Conservation (phyloP, 2,797 vertebrate species). For the Gadopsis marmoratus region DNA sequence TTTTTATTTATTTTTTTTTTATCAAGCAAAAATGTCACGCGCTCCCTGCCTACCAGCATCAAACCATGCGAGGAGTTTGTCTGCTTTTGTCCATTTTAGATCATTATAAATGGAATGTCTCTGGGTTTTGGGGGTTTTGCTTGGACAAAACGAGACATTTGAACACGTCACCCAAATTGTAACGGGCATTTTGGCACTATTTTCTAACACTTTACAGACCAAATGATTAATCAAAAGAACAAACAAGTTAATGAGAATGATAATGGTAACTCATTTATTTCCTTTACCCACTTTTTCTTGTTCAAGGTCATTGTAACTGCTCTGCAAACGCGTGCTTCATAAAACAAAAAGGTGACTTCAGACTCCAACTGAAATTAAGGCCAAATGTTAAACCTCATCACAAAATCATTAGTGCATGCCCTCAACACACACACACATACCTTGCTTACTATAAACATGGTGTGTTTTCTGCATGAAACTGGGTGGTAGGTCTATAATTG, state of each 20-base stretch:
- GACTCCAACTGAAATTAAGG: slow-evolving; percentile 8
- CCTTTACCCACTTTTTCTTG: neutral
- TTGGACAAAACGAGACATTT: neutral
- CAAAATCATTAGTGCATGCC: slow-evolving; percentile 36
- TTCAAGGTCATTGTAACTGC: neutral
- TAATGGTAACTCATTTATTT: neutral
- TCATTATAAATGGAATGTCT: neutral
- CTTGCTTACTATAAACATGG: slow-evolving; percentile 44
- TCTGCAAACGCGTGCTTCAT: neutral
- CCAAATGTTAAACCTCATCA: slow-evolving; percentile 15
- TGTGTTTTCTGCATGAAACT: slow-evolving; percentile 26
- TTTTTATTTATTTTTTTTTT: no score
- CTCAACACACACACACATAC: neutral
- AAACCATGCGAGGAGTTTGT: neutral
- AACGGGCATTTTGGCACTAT: neutral
- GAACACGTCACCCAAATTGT: neutral
- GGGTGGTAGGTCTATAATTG: slow-evolving; percentile 60
- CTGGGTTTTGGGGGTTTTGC: neutral
- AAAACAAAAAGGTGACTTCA: neutral
- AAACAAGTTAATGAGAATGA: no score
- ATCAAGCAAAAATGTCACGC: neutral
- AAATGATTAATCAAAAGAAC: neutral
- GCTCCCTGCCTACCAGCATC: neutral
- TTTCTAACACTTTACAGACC: neutral
- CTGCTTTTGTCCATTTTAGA: neutral